Evolutionary conservation across 1,140 invertebrate species (phyloP).

Genomic region (Aculops lycopersici): DNA sequence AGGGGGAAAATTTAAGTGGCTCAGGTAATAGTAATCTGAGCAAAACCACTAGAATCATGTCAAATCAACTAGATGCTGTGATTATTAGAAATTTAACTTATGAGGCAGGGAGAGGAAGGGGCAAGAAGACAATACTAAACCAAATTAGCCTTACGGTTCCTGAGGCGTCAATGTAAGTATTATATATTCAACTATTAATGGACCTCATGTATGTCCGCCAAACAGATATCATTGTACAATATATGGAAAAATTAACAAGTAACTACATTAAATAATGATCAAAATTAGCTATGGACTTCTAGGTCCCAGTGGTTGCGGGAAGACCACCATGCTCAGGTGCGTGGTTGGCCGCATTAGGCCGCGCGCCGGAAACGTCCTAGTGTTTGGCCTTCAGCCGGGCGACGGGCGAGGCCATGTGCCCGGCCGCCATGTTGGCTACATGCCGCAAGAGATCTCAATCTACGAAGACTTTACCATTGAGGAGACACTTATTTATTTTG

Average conservation of each 20-base stretch:
- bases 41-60: too few relatives aligned
- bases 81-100: conserved; percentile 7
- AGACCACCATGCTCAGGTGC: conserved; percentile 51
- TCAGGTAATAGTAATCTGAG: too few relatives aligned
- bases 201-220: not conserved
- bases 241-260: too few relatives aligned
- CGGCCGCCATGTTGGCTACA: conserved; percentile 44
- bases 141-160: conserved; percentile 11
- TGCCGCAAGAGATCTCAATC: conserved; percentile 62
- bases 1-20: too few relatives aligned
- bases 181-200: not conserved
- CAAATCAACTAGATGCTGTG: too few relatives aligned
- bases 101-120: conserved; percentile 9
- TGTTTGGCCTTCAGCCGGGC: conserved; percentile 47
- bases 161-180: conserved; percentile 10
- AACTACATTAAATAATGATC: too few relatives aligned
- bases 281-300: conserved; percentile 39
- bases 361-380: conserved; percentile 49
- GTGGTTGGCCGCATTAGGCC: conserved; percentile 46
- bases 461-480: conserved; percentile 76
- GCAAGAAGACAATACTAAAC: conserved; percentile 6
- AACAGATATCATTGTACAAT: too few relatives aligned
- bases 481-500: conserved; percentile 83
- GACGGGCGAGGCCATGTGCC: conserved; percentile 40
- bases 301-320: conserved; percentile 20